Base-by-base conservation (phyloP, 2,888 invertebrate genomes). In the Watsonalla cultraria region DNA sequence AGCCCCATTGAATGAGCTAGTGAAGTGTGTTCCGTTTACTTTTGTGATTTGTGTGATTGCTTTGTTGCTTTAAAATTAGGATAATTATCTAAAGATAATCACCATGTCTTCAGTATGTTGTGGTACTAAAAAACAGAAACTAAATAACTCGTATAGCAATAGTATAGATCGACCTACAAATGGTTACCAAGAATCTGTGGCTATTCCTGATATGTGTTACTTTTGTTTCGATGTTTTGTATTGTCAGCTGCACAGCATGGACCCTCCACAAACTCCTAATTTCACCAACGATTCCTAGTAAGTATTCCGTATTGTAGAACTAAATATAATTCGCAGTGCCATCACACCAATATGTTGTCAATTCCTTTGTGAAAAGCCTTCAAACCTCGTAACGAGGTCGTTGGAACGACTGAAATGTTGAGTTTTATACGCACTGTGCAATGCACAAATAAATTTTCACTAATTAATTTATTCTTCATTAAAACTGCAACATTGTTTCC, bases 171-270 rank as follows among this genome's bases (percentile, higher is more conserved):
- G 93, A 83, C 90, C 91, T 72, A 75, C 89, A 70, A 90, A 91
- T 78, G 91, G 90, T 74, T 86, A 87, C 77, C 83, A 87, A 72
- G 91, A 90, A 66, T 78, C 86, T 69, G 95, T 98, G 68, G 97
- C 96, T 69, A 94, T 95, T 84, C 95, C 96, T 62, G 98, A 99
- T 86, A 99, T 99, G 99, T 98, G 98, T 84, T 97, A 96, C 92
- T 99, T 96, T 92, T 99, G 99, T 93, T 99, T 99, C 92, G 99
- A 99, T 92, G 98, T 99, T 72, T 94, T 99, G 66, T 96, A 98
- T 90, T 95, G 95, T 88, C 97, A 98, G 91, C 93, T 99, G 76
- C 96, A 98, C 90, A 96, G 96, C 84, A 93, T 96, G 84, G 97
- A 98, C 70, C 95, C 97, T 69, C 99, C 99, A 67, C 96, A 95